These are phyloP conservation scores for Myrmecobius fasciatus DNA, from an alignment of 2,113 vertebrate species.

Conservation along the genomic window DNA sequence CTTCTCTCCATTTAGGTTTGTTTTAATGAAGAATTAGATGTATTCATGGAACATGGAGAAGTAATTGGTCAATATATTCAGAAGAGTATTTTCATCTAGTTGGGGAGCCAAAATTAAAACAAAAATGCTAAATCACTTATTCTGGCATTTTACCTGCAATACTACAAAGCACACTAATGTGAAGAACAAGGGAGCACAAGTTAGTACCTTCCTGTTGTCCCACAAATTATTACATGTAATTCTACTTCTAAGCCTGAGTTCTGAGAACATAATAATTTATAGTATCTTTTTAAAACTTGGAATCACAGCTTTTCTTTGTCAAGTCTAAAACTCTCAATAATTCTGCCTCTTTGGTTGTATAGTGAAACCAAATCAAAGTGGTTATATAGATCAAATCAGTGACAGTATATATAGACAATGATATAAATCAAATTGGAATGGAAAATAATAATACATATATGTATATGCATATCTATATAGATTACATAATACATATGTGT, in stretches of 20 bases:
- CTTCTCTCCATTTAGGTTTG: not conserved
- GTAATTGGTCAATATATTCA: not conserved
- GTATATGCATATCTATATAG: not conserved
- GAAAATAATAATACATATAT: not conserved
- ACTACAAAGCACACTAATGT: not conserved
- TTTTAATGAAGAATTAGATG: not conserved
- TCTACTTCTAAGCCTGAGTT: not conserved
- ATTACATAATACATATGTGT: not conserved
- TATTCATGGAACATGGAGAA: not conserved
- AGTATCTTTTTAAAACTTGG: not conserved
- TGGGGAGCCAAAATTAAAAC: not conserved
- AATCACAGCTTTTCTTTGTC: not conserved
- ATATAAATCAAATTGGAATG: not conserved
- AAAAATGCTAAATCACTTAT: not conserved
- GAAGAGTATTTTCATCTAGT: not conserved
- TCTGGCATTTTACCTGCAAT: not conserved
- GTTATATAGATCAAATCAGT: no score
- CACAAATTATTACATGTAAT: not conserved
- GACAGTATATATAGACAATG: no score
- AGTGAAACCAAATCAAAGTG: not conserved
- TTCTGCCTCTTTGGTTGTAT: not conserved
- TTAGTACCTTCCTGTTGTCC: not conserved
- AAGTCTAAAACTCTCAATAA: not conserved
- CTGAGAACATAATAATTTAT: not conserved
- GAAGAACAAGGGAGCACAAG: not conserved